phyloP scores from a whole-genome alignment of 2,113 vertebrate genomes.

The Pterocles gutturalis region DNA sequence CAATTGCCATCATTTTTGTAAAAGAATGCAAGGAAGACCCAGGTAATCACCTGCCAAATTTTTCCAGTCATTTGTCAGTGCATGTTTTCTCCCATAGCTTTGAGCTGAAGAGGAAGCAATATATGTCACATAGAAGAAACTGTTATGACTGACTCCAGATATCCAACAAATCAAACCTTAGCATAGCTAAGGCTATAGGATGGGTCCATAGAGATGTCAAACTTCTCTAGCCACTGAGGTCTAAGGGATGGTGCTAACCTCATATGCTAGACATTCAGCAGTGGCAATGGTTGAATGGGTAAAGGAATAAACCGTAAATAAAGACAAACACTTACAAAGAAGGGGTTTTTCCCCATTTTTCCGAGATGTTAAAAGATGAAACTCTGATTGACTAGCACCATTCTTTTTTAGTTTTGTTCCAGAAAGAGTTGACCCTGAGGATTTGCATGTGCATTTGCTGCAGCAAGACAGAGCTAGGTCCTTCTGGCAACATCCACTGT shows the following conservation, averaged over 20 bases:
- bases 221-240: not conserved
- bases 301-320: not conserved
- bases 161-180: not conserved
- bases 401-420: not conserved
- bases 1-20: not conserved
- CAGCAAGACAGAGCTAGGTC: not conserved
- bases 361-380: not conserved
- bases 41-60: not conserved
- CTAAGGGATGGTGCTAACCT: not conserved
- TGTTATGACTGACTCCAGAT: not conserved
- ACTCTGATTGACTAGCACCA: not conserved
- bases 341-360: not conserved
- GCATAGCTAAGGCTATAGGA: not conserved
- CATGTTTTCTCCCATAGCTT: not conserved
- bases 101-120: not conserved
- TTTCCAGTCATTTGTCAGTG: not conserved
- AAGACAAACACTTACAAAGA: not conserved
- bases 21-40: not conserved
- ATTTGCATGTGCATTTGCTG: not conserved
- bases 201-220: not conserved
- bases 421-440: not conserved
- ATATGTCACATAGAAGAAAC: not conserved
- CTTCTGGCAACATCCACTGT: not conserved
- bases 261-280: not conserved
- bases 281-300: not conserved